Conservation (phyloP, 2,797 vertebrate genomes). For the Macropodus opercularis region DNA sequence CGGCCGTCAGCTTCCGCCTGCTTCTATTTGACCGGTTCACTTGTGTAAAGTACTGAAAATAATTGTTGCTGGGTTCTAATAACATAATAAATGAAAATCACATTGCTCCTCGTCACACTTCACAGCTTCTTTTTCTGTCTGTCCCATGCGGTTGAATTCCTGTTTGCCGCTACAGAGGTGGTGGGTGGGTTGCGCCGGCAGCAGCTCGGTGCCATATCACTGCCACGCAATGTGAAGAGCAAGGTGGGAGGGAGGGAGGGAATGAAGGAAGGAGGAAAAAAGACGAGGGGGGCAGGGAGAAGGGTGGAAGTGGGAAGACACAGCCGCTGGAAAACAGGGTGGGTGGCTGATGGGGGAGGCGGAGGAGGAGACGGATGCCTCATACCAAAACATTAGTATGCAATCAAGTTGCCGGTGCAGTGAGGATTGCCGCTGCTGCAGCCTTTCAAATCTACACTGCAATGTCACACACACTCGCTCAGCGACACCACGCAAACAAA, state of each 20-base stretch:
- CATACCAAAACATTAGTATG: conserved; percentile 69
- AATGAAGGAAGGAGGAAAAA: conserved; percentile 44
- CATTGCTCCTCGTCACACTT: conserved; percentile 1
- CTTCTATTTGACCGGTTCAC: too few relatives aligned
- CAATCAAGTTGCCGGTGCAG: conserved; percentile 67
- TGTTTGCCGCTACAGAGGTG: conserved; percentile 47
- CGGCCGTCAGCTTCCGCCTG: too few relatives aligned
- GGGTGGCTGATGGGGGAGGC: conserved; percentile 29
- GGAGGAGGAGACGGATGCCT: conserved; percentile 42
- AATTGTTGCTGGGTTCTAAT: too few relatives aligned
- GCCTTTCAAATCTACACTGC: conserved; percentile 43
- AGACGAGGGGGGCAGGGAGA: conserved; percentile 26
- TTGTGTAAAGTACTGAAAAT: too few relatives aligned
- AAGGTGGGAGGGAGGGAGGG: conserved; percentile 38
- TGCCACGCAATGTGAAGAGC: conserved; percentile 54
- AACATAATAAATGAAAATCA: too few relatives aligned
- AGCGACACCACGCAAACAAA: conserved; percentile 17
- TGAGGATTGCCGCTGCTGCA: conserved; percentile 50
- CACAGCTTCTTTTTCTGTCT: not conserved
- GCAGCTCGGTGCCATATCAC: conserved; percentile 56
- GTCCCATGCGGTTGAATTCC: conserved; percentile 24
- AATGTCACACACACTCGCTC: conserved; percentile 40
- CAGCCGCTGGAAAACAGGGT: conserved; percentile 23
- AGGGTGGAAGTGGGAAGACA: not conserved
- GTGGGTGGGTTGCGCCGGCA: conserved; percentile 49